Evolutionary conservation across 2,113 vertebrate genomes (phyloP).

Genomic region (Austrofundulus limnaeus): DNA sequence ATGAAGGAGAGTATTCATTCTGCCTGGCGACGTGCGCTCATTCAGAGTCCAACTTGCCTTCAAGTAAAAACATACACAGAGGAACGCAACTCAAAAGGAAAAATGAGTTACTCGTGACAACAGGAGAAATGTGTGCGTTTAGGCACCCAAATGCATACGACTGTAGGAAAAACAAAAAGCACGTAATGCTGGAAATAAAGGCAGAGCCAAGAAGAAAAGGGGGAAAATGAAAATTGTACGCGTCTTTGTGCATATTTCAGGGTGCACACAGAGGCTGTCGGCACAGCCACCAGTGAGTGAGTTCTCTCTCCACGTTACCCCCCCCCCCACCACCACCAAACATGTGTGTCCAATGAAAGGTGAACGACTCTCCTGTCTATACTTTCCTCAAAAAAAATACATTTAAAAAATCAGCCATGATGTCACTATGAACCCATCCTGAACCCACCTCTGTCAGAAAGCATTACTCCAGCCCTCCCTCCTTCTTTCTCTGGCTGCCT

Average conservation of each 20-base stretch:
- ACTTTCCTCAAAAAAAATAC: conserved; percentile 67
- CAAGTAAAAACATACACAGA: conserved; percentile 77
- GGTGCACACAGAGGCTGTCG: conserved; percentile 60
- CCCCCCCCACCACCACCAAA: too few relatives aligned
- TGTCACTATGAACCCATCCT: conserved; percentile 83
- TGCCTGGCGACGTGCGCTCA: conserved; percentile 72
- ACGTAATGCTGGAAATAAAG: conserved; percentile 48
- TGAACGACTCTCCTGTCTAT: conserved; percentile 80
- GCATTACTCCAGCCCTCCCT: conserved; percentile 69
- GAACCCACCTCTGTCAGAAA: conserved; percentile 83
- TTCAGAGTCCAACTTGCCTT: conserved; percentile 75
- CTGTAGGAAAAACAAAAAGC: conserved; percentile 64
- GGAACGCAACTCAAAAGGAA: conserved; percentile 71
- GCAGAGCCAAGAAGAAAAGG: conserved; percentile 41
- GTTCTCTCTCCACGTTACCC: conserved; percentile 18
- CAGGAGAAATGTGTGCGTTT: conserved; percentile 57
- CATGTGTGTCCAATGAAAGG: conserved; percentile 82
- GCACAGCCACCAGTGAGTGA: conserved; percentile 65
- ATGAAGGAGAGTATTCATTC: conserved; percentile 82
- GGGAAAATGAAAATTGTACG: conserved; percentile 25
- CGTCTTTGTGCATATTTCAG: conserved; percentile 41
- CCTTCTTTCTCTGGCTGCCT: conserved; percentile 44
- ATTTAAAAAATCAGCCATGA: conserved; percentile 78
- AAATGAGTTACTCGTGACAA: conserved; percentile 60
- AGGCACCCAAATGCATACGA: conserved; percentile 46